Conservation (phyloP, 2,888 invertebrate genomes). For the Syritta pipiens region DNA sequence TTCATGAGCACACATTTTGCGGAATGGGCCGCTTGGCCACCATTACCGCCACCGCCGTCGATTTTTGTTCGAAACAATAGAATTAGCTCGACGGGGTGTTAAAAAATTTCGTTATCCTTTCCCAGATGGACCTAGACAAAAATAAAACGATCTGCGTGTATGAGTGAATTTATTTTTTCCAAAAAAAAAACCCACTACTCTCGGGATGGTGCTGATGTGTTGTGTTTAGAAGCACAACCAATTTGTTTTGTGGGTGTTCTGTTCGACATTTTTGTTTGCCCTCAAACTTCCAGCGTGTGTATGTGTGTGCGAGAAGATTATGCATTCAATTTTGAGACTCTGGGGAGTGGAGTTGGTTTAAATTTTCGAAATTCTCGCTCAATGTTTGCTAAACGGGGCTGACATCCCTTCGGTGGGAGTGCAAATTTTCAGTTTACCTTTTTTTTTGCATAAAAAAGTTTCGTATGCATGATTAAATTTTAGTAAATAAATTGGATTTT, state of each 20-base stretch:
- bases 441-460: constrained; percentile 23
- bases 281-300: background rate
- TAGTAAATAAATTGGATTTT: constrained; percentile 53
- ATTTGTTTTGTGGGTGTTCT: constrained; percentile 54
- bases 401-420: constrained; percentile 1
- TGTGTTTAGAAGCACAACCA: constrained; percentile 50
- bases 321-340: constrained; percentile 30
- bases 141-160: too few relatives aligned
- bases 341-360: constrained; percentile 1
- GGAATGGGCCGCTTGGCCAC: background rate
- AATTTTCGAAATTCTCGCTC: constrained; percentile 20
- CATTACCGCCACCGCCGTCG: background rate
- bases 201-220: constrained; percentile 24
- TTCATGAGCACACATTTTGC: constrained; percentile 40
- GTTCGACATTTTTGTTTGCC: constrained; percentile 1
- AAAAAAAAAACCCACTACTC: too few relatives aligned
- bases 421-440: constrained; percentile 15
- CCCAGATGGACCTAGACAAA: constrained; percentile 21
- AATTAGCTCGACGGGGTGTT: background rate
- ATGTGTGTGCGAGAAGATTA: constrained; percentile 30
- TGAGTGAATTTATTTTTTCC: too few relatives aligned
- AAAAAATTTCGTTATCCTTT: constrained; percentile 33
- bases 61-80: background rate
- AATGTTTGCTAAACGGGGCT: constrained; percentile 24
- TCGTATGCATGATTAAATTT: constrained; percentile 47